A percentile compares a stretch with the other conserved stretches of the same genome.
These are phyloP conservation scores for Eurystomus gularis DNA, from an alignment of 2,113 vertebrate genomes.

Conservation along the genomic window DNA sequence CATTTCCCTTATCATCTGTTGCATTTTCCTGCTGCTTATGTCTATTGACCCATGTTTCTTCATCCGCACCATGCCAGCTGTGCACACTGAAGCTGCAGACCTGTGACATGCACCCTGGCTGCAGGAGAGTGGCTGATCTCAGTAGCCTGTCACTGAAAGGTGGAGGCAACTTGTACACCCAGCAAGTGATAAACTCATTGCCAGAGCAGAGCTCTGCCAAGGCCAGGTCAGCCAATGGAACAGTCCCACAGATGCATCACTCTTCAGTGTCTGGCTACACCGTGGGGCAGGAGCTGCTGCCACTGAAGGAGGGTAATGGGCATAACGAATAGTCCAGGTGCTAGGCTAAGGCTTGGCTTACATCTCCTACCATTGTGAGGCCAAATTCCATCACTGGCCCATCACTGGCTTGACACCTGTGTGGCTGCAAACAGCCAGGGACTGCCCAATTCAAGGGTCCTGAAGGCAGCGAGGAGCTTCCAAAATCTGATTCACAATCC, in stretches of 20 bases:
- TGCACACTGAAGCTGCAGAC: neutral
- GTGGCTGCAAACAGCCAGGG: neutral
- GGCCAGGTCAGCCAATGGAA: neutral
- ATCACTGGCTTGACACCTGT: neutral
- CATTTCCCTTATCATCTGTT: neutral
- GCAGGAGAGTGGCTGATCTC: neutral
- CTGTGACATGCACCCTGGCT: neutral
- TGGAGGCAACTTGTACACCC: neutral
- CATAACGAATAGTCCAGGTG: accelerated
- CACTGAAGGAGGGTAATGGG: neutral
- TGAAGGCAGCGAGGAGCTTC: neutral
- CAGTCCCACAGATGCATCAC: accelerated
- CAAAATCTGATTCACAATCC: neutral
- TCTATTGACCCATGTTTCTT: neutral
- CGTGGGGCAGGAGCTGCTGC: neutral
- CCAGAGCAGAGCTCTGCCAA: neutral
- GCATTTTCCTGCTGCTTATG: neutral
- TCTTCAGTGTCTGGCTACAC: neutral
- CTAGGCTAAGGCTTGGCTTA: neutral
- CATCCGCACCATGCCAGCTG: neutral
- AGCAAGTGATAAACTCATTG: neutral
- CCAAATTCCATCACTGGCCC: neutral
- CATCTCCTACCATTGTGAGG: neutral
- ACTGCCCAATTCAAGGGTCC: neutral
- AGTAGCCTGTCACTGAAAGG: neutral